Conservation (phyloP, 1,140 invertebrate species). For the Drosophila watanabei region DNA sequence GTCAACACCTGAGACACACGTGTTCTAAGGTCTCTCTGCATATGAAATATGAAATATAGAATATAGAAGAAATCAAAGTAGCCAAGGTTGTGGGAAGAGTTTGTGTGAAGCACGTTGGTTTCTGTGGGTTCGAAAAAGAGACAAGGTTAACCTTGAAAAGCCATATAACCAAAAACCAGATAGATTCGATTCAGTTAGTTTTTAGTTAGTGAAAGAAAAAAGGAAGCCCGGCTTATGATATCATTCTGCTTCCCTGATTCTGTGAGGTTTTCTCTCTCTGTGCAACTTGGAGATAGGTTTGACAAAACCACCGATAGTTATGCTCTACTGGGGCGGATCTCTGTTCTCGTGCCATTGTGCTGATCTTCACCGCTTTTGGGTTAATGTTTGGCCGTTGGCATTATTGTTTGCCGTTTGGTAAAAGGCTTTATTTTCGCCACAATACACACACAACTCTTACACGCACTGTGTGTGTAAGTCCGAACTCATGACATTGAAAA, state of each 20-base stretch:
- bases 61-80: slow-evolving; percentile 4
- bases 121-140: slow-evolving; percentile 16
- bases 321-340: slow-evolving; percentile 42
- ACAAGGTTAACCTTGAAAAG: slow-evolving; percentile 61
- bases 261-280: neutral
- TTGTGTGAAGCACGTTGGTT: slow-evolving; percentile 33
- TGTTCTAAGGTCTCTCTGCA: slow-evolving; percentile 24
- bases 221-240: neutral
- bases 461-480: slow-evolving; percentile 36
- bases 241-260: neutral
- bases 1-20: slow-evolving; percentile 6
- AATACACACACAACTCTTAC: neutral
- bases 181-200: too few species aligned
- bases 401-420: slow-evolving; percentile 38
- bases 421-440: slow-evolving; percentile 36
- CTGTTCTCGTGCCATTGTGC: slow-evolving; percentile 18
- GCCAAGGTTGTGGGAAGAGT: slow-evolving; percentile 53
- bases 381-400: slow-evolving; percentile 22
- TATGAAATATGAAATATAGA: slow-evolving; percentile 7
- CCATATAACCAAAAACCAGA: neutral
- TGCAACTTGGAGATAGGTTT: slow-evolving; percentile 3
- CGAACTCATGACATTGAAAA: slow-evolving; percentile 76
- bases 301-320: slow-evolving; percentile 35
- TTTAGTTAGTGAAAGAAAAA: neutral
- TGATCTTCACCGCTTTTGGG: slow-evolving; percentile 11